A percentile compares a stretch with the other conserved stretches of the same genome.
phyloP scores from a whole-genome alignment of 2,113 vertebrate species.

The Echinops telfairi region DNA sequence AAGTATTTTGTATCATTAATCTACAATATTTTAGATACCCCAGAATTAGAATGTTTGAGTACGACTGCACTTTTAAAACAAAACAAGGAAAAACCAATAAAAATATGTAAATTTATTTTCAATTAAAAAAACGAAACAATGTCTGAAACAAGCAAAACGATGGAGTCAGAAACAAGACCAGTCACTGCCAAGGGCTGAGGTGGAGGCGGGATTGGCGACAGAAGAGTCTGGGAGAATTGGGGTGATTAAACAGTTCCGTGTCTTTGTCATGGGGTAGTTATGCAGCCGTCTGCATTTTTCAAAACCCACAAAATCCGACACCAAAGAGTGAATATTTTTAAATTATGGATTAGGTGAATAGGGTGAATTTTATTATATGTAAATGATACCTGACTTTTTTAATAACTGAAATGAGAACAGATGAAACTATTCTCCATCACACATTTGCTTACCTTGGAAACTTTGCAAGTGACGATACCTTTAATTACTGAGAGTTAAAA shows the following conservation, averaged over 20 bases:
- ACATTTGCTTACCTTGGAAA: conserved; percentile 13
- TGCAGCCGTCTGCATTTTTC: not conserved
- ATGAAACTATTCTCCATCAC: not conserved
- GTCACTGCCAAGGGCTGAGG: not conserved
- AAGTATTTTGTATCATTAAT: not conserved
- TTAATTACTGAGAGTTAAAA: not conserved
- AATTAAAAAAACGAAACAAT: not conserved
- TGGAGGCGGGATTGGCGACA: not conserved
- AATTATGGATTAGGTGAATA: not conserved
- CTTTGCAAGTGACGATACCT: not conserved
- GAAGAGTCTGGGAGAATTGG: not conserved
- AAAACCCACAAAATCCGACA: not conserved
- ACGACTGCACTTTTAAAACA: not conserved
- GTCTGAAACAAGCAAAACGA: conserved; percentile 36
- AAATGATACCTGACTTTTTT: not conserved
- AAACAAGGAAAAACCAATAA: conserved; percentile 18
- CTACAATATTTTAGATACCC: not conserved
- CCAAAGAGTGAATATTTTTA: not conserved
- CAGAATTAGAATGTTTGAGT: conserved; percentile 2
- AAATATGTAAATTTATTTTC: not conserved
- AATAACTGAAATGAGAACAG: not conserved
- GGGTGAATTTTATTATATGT: not conserved
- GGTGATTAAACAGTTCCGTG: not conserved
- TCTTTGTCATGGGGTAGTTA: not conserved
- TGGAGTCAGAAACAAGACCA: not conserved